Evolutionary conservation across 2,113 vertebrate genomes (phyloP), one percentile per base, ranked within the genome.

Genomic region (Rynchops niger): DNA sequence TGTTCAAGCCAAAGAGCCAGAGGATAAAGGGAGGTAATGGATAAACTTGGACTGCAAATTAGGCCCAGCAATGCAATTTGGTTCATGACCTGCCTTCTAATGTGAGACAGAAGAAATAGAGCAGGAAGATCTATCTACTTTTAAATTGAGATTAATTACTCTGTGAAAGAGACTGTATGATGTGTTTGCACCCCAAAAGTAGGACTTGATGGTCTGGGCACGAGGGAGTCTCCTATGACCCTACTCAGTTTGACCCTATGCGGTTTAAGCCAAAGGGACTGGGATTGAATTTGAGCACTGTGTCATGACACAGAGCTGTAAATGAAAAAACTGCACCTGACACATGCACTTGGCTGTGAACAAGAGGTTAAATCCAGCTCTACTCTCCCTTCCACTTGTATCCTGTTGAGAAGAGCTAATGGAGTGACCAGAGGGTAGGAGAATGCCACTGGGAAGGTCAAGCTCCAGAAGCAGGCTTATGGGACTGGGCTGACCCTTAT

Each of bases 281-380:
- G 16, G 63, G 30, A 40, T 66, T 17, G 36, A 32, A 71, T 79
- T 58, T 70, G 32, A 52, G 47, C 0, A 1, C 13, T 62, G 9
- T 25, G 15, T 73, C 80, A 55, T 10, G 7, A 53, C 59, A 65
- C 12, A 55, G 27, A 91, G 22, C 12, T 63, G 32, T 71, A 69
- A 93, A 59, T 4, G 7, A 85, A 67, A 84, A 84, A 42, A 34
- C 9, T 4, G 0, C 0, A 0, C 16, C 42, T 36, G 58, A 34
- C 23, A 32, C 4, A 30, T 4, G 3, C 0, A 0, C 25, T 76
- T 45, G 20, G 29, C 40, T 15, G 6, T 52, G 55, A 89, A 56
- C 2, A 3, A 66, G 4, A 43, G 11, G 13, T 88, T 67, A 71
- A 74, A 67, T 43, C 9, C 77, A 82, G 25, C 11, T 73, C 65